Evolutionary conservation across 2,888 invertebrate species (phyloP).

Genomic region (Atherix ibis): DNA sequence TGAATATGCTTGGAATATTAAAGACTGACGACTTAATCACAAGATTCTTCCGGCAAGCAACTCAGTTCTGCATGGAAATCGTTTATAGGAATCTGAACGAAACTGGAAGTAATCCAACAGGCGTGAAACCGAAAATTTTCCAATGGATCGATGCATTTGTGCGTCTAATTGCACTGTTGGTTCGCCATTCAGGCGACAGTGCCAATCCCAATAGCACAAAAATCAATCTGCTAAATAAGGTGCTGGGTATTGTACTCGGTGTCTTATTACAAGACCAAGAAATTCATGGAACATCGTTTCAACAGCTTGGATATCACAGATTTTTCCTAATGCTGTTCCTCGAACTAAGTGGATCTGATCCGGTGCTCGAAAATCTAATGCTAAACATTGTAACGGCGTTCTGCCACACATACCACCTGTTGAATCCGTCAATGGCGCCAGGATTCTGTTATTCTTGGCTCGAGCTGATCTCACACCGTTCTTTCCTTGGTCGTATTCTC

Average conservation of each 20-base stretch:
- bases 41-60: slow-evolving; percentile 89
- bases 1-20: slow-evolving; percentile 90
- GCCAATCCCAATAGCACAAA: slow-evolving; percentile 82
- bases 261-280: slow-evolving; percentile 95
- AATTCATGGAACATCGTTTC: slow-evolving; percentile 65
- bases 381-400: slow-evolving; percentile 78
- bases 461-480: slow-evolving; percentile 90
- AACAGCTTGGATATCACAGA: slow-evolving; percentile 94
- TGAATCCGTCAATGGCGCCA: slow-evolving; percentile 84
- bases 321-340: slow-evolving; percentile 92
- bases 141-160: slow-evolving; percentile 92
- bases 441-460: slow-evolving; percentile 98
- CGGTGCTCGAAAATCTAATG: slow-evolving; percentile 85
- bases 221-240: slow-evolving; percentile 89
- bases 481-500: slow-evolving; percentile 86
- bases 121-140: slow-evolving; percentile 81
- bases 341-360: slow-evolving; percentile 87
- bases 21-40: slow-evolving; percentile 97
- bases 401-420: slow-evolving; percentile 86
- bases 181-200: slow-evolving; percentile 83
- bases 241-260: slow-evolving; percentile 86
- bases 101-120: slow-evolving; percentile 44
- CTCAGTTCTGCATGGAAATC: slow-evolving; percentile 90
- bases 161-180: slow-evolving; percentile 81
- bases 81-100: slow-evolving; percentile 75